Evolutionary conservation across 2,888 invertebrate genomes (phyloP), one percentile per base, ranked within the genome.

Genomic region (Gandaritis pyraliata): DNA sequence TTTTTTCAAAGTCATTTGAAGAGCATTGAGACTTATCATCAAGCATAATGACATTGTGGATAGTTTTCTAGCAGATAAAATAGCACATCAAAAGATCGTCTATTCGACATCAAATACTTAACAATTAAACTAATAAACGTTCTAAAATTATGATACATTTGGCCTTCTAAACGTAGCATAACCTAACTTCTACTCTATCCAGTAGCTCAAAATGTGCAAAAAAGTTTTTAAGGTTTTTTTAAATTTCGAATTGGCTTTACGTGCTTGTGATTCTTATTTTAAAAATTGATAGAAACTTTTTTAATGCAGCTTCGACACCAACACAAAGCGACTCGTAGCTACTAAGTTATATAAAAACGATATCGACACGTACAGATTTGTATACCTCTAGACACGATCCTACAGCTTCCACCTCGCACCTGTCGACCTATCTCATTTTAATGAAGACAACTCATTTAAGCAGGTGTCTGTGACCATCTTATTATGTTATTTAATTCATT

Each of bases 401-500:
- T 80, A 8, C 82, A 81, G 80, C 81, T 80, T 83, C 78, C 78
- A 78, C 77, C 80, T 72, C 72, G 81, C 90, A 91, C 90, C 90
- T 90, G 91, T 87, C 84, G 76, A 77, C 79, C 81, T 78, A 78
- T 81, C 83, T 81, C 80, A 77, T 84, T 87, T 86, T 91, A 91
- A 92, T 91, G 89, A 91, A 91, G 90, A 88, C 86, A 80, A 88
- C 86, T 84, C 80, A 81, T 82, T 80, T 83, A 75, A 80, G 90
- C 91, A 91, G 91, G 91, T 91, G 91, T 85, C 81, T 72, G 66
- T 78, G 50, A 59, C 63, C 46, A 47, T 57, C 83, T 85, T 85
- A 89, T 89, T 89, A 88, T 85, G 84, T 87, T 86, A 81, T 87
- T 88, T 87, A 87, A 88, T 90, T 89, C 87, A 88, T 87, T 88